A percentile compares a stretch with the other conserved stretches of the same genome.
These are phyloP conservation scores for Esox masquinongy DNA, from an alignment of 2,797 vertebrate genomes.

Conservation along the genomic window DNA sequence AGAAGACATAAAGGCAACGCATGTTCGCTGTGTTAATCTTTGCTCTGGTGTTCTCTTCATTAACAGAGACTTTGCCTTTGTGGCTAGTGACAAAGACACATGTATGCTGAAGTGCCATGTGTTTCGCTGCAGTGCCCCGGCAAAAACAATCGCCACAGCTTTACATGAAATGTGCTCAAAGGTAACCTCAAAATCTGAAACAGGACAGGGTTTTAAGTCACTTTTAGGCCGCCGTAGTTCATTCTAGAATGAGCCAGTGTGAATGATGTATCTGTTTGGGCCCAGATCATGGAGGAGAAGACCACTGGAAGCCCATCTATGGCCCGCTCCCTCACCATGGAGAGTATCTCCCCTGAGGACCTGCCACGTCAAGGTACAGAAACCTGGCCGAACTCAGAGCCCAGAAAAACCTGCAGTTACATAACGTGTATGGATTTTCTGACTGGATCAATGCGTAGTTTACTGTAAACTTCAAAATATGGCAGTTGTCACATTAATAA, in stretches of 20 bases:
- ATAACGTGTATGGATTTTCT: background rate
- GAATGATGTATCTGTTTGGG: constrained; percentile 10
- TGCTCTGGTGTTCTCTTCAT: background rate
- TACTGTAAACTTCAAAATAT: background rate
- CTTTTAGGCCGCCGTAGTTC: background rate
- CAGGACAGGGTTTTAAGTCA: background rate
- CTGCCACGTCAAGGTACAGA: constrained; percentile 84
- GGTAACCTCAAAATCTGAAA: constrained; percentile 65
- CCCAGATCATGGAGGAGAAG: constrained; percentile 85
- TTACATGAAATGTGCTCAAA: constrained; percentile 93
- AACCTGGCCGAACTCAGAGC: background rate
- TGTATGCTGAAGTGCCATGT: constrained; percentile 96
- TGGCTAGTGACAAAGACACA: constrained; percentile 94
- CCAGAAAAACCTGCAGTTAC: background rate
- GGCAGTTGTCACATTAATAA: background rate
- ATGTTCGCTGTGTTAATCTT: background rate
- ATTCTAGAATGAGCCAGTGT: background rate
- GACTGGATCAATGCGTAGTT: background rate
- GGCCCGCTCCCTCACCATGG: constrained; percentile 74
- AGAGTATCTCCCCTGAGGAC: constrained; percentile 84
- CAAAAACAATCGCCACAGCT: constrained; percentile 88
- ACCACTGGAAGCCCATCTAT: constrained; percentile 64
- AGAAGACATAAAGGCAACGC: background rate
- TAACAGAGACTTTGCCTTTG: constrained; percentile 92
- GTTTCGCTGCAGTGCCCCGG: constrained; percentile 91